Conservation (phyloP, 2,113 vertebrate species). For the Sylvietta virens region DNA sequence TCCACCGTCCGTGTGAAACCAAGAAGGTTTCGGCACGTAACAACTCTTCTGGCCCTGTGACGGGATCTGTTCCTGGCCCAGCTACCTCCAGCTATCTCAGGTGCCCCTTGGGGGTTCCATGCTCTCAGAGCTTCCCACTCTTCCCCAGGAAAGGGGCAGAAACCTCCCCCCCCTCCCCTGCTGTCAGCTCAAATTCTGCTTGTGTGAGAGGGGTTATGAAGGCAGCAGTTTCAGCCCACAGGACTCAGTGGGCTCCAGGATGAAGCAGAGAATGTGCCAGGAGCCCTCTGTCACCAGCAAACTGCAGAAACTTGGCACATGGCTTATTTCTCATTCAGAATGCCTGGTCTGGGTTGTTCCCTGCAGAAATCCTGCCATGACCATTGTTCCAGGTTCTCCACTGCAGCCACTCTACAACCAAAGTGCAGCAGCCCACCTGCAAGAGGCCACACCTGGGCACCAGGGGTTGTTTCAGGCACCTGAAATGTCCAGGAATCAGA, state of each 20-base stretch:
- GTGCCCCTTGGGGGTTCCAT: background rate
- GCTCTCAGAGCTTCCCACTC: background rate
- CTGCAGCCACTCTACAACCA: background rate
- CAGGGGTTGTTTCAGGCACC: too few relatives aligned
- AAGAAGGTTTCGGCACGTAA: background rate
- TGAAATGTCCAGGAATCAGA: background rate
- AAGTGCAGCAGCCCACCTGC: background rate
- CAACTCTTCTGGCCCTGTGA: rapidly evolving
- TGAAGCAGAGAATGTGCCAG: background rate
- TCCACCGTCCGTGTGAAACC: rapidly evolving
- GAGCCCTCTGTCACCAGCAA: background rate
- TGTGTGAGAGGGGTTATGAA: background rate
- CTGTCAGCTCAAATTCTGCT: background rate
- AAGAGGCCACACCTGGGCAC: rapidly evolving
- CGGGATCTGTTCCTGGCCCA: rapidly evolving
- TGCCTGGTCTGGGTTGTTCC: background rate
- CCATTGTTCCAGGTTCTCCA: background rate
- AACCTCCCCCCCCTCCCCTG: background rate
- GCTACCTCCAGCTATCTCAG: background rate
- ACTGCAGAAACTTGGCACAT: background rate
- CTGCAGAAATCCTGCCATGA: background rate
- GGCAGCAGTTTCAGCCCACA: rapidly evolving
- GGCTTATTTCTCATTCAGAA: background rate
- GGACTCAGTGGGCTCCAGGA: background rate
- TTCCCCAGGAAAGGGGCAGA: background rate